Conservation (phyloP, 2,888 invertebrate genomes). For the Poecilus cupreus region DNA sequence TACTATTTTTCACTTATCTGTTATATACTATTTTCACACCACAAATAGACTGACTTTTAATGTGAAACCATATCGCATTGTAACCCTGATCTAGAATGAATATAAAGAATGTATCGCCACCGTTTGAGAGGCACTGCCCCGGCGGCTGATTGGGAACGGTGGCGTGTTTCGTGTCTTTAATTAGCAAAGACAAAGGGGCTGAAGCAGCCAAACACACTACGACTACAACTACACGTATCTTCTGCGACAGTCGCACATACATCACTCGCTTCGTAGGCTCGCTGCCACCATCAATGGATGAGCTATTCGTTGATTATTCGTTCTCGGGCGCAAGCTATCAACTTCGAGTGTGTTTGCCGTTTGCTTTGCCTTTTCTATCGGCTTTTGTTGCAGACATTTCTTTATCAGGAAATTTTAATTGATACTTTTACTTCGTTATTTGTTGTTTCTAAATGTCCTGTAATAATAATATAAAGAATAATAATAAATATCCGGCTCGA, state of each 20-base stretch:
- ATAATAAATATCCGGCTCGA: too few species aligned
- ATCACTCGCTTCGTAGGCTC: constrained; percentile 1
- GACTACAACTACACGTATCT: constrained; percentile 16
- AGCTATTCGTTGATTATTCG: constrained; percentile 51
- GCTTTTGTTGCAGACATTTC: too few species aligned
- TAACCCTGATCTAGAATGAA: not conserved
- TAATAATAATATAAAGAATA: too few species aligned
- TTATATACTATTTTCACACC: too few species aligned
- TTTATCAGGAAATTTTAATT: too few species aligned
- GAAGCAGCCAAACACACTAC: constrained; percentile 23
- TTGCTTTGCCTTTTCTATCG: not conserved
- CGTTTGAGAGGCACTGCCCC: constrained; percentile 18
- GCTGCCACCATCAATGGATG: constrained; percentile 23
- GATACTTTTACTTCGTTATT: too few species aligned
- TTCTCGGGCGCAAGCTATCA: not conserved
- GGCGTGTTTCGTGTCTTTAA: constrained; percentile 56
- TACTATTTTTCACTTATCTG: too few species aligned
- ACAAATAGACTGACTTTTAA: too few species aligned
- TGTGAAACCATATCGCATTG: too few species aligned
- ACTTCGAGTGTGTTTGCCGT: not conserved
- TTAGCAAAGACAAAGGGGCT: constrained; percentile 58
- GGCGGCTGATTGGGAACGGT: constrained; percentile 51
- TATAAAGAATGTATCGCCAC: not conserved
- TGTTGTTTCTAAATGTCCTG: too few species aligned
- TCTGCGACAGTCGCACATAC: constrained; percentile 33